A percentile compares a stretch with the other conserved stretches of the same genome.
Evolutionary conservation across 1,140 invertebrate genomes (phyloP).

Genomic region (Rhynchophorus ferrugineus): DNA sequence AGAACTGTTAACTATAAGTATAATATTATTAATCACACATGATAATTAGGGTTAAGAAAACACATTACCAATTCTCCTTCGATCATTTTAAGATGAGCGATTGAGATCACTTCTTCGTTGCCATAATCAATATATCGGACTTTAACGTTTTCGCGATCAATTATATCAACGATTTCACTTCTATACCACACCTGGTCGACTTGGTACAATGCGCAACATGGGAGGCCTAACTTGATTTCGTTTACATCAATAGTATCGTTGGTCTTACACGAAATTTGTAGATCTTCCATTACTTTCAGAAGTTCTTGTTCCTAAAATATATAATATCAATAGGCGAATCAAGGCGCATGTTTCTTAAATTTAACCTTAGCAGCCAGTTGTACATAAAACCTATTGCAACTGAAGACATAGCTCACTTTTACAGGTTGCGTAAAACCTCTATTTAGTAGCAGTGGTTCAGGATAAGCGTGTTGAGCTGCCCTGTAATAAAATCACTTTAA

Average conservation of each 20-base stretch:
- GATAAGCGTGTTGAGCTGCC: conserved; percentile 41
- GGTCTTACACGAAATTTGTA: conserved; percentile 35
- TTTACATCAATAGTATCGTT: conserved; percentile 35
- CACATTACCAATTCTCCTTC: conserved; percentile 42
- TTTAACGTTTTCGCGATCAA: conserved; percentile 42
- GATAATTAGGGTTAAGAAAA: not conserved
- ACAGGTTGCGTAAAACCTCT: conserved; percentile 43
- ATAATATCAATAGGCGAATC: too few species aligned
- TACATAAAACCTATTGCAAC: conserved; percentile 62
- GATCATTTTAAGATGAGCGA: conserved; percentile 52
- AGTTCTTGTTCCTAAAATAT: conserved; percentile 46
- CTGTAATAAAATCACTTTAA: conserved; percentile 2
- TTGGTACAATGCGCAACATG: conserved; percentile 66
- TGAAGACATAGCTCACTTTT: conserved; percentile 61
- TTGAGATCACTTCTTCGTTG: conserved; percentile 59
- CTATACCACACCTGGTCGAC: conserved; percentile 66
- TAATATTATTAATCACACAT: not conserved
- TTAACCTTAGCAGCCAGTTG: conserved; percentile 50
- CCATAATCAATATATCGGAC: conserved; percentile 75
- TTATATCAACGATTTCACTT: conserved; percentile 49
- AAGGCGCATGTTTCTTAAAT: not conserved
- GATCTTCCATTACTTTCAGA: conserved; percentile 46
- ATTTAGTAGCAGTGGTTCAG: conserved; percentile 45
- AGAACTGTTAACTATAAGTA: conserved; percentile 47
- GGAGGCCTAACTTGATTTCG: conserved; percentile 46